Conservation (phyloP, 1,140 invertebrate species). For the Calosoma granatense region DNA sequence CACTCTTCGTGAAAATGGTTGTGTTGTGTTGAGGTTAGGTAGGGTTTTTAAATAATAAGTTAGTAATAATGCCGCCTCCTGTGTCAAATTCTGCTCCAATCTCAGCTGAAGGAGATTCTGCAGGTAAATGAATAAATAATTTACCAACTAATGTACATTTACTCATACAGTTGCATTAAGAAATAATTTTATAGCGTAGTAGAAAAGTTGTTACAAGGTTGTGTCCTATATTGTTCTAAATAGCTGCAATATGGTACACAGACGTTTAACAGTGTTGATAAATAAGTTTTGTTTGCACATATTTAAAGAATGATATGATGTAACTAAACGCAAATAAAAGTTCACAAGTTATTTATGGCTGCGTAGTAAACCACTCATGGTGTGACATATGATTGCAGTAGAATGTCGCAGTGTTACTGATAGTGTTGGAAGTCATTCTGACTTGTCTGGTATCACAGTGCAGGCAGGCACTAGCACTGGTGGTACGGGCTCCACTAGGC, state of each 20-base stretch:
- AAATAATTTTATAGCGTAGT: too few relatives aligned
- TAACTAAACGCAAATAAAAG: too few relatives aligned
- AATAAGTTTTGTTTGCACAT: neutral
- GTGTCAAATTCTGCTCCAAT: neutral
- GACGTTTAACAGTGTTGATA: neutral
- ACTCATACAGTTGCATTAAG: too few relatives aligned
- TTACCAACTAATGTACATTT: too few relatives aligned
- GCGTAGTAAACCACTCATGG: too few relatives aligned
- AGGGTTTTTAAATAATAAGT: neutral
- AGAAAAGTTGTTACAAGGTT: too few relatives aligned
- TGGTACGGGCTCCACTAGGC: conserved; percentile 29
- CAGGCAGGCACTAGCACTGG: conserved; percentile 35
- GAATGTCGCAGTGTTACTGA: conserved; percentile 55
- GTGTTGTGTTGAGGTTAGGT: neutral
- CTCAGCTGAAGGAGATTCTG: neutral
- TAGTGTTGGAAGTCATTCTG: conserved; percentile 59
- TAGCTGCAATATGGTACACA: too few relatives aligned
- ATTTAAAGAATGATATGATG: too few relatives aligned
- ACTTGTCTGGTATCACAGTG: conserved; percentile 55
- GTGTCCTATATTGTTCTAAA: too few relatives aligned
- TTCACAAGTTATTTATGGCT: too few relatives aligned
- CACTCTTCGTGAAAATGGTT: neutral
- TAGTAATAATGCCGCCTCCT: neutral
- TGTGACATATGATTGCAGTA: conserved; percentile 13
- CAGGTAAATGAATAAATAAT: neutral